Conservation (phyloP, 2,113 vertebrate genomes). For the Eretmochelys imbricata region DNA sequence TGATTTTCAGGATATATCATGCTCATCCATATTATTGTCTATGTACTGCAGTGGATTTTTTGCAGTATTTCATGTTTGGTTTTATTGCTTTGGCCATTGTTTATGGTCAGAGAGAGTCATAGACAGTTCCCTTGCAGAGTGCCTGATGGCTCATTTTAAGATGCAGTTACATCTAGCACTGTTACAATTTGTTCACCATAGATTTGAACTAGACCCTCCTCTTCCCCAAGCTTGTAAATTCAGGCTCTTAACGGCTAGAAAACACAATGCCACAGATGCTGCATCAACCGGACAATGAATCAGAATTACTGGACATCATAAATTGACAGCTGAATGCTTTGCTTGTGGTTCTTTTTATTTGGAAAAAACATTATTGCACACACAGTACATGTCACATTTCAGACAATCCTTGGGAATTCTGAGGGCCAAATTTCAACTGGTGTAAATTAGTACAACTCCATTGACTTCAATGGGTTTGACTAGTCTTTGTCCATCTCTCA, state of each 20-base stretch:
- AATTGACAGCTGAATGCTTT: not conserved
- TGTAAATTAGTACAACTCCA: not conserved
- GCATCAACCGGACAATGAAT: not conserved
- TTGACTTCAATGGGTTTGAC: not conserved
- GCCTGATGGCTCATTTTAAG: not conserved
- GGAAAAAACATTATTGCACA: not conserved
- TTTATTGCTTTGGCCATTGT: not conserved
- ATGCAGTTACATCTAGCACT: not conserved
- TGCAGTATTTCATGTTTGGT: not conserved
- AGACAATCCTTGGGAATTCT: not conserved
- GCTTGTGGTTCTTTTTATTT: not conserved
- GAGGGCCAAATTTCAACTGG: not conserved
- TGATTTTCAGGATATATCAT: not conserved
- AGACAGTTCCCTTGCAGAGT: not conserved
- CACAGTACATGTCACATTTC: not conserved
- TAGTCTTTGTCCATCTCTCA: not conserved
- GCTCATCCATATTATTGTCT: not conserved
- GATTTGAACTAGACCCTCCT: not conserved
- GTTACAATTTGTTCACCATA: not conserved
- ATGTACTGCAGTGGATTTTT: not conserved
- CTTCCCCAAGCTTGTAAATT: not conserved
- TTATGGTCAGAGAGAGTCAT: not conserved
- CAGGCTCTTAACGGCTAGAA: not conserved
- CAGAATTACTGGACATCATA: not conserved
- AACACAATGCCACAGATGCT: not conserved